Base-by-base conservation (phyloP, 2,888 invertebrate species). In the Drosophila engyochracea region DNA sequence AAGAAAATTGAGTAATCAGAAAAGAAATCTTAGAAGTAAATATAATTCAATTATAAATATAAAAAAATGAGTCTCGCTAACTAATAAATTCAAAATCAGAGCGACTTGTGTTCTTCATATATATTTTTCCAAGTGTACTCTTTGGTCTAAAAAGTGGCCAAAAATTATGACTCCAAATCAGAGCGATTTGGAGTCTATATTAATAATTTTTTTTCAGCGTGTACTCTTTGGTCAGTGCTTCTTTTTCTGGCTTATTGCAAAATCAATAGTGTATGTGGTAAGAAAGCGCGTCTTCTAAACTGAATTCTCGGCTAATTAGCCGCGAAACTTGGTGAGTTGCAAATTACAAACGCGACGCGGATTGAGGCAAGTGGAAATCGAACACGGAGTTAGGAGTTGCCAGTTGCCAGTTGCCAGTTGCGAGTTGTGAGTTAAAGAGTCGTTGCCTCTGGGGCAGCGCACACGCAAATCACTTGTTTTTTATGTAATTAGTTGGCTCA, bases 401-500 rank as follows among this genome's bases (percentile, higher is more conserved):
- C 14, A 47, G 44, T 31, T 22, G 22, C 47, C 14, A 47, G 47
- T 31, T 31, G 2, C 22, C 28, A 62, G 63, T 72, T 25, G 58
- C 19, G 49, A 64, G 65, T 66, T 64, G 58, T 14, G 47, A 72
- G 69, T 59, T 39, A 31, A 53, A 49, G 70, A 53, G 70, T 41
- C 30, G 39, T 54, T 66, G 78, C 69, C 74, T 49, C 30, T 79
- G 64, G 73, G 57, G 59, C 66, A 67, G 65, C 65, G 84, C 75
- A 87, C 85, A 85, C 81, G 85, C 83, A 86, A 89, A 87, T 87
- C 90, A 84, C 84, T 85, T 85, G 75, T 88, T 85, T 89, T 89
- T 81, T 76, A 71, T 90, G 90, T 90, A 85, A 85, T 85, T 85
- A 85, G 71, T 75, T 53, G 55, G 51, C 76, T 70, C 39, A 59